Percentiles rank a stretch among this genome's conserved stretches.
These are phyloP conservation scores for Falco cherrug DNA, from an alignment of 2,797 vertebrate genomes.

Conservation along the genomic window DNA sequence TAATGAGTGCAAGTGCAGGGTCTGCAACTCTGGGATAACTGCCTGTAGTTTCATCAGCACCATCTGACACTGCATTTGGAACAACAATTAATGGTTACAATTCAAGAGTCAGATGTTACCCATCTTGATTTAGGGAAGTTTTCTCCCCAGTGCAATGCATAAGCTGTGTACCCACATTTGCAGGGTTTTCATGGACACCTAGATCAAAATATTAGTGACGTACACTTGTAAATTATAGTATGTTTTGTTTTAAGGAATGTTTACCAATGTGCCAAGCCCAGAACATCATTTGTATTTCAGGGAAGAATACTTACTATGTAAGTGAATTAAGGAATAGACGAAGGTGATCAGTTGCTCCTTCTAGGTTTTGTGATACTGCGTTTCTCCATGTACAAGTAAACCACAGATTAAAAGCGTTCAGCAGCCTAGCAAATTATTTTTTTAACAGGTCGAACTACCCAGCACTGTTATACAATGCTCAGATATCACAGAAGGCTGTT, in stretches of 20 bases:
- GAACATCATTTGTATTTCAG: not conserved
- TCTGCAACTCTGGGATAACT: not conserved
- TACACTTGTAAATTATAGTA: not conserved
- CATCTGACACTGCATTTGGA: not conserved
- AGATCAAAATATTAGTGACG: not conserved
- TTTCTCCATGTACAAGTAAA: not conserved
- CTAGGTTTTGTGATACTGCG: not conserved
- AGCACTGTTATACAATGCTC: not conserved
- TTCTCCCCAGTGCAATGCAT: not conserved
- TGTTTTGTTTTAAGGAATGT: not conserved
- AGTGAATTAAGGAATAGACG: not conserved
- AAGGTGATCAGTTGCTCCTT: not conserved
- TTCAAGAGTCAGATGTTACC: not conserved
- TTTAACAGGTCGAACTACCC: not conserved
- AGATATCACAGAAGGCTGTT: not conserved
- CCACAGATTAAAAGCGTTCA: not conserved
- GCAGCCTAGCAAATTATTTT: not conserved
- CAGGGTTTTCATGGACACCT: not conserved
- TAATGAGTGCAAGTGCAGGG: not conserved
- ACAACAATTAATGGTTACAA: not conserved
- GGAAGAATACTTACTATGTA: not conserved
- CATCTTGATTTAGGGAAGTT: not conserved
- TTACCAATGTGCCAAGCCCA: not conserved
- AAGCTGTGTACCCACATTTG: not conserved
- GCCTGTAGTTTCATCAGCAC: not conserved